Evolutionary conservation across 2,113 vertebrate species (phyloP).

Genomic region (Myotis brandtii): DNA sequence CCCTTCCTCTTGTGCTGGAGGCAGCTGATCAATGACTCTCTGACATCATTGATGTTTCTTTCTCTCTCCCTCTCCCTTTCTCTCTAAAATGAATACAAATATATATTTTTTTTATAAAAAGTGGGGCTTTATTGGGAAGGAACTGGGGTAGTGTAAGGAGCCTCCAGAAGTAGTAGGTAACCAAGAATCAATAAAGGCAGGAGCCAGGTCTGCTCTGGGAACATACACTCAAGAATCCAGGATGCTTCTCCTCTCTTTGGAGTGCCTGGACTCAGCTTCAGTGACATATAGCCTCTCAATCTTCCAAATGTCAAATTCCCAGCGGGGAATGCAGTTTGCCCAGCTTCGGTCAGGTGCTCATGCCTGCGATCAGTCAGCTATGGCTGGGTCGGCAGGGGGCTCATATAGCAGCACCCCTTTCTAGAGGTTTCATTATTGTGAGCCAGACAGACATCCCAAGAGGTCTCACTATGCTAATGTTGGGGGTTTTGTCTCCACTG

Average conservation of each 20-base stretch:
- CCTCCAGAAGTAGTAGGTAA: not conserved
- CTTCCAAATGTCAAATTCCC: not conserved
- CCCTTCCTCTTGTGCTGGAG: no score
- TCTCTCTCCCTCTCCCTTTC: no score
- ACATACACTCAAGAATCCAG: not conserved
- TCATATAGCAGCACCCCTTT: not conserved
- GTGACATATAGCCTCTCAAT: not conserved
- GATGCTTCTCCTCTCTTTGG: not conserved
- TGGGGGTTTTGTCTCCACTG: not conserved
- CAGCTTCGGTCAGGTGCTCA: not conserved
- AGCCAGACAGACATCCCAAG: not conserved
- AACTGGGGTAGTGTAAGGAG: not conserved
- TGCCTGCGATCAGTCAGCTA: not conserved
- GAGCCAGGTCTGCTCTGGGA: no score
- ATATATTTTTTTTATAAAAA: not conserved
- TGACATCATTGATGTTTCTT: no score
- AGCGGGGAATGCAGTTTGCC: not conserved
- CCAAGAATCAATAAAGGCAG: not conserved
- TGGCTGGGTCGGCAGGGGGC: not conserved
- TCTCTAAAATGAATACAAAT: no score
- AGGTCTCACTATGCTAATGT: not conserved
- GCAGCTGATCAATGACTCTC: no score
- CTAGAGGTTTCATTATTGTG: not conserved
- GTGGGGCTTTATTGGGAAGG: not conserved
- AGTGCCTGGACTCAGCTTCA: not conserved